Percentiles rank a stretch among this genome's conserved stretches.
Evolutionary conservation across 2,113 vertebrate genomes (phyloP).

Genomic region (Forbesichthys agassizii): DNA sequence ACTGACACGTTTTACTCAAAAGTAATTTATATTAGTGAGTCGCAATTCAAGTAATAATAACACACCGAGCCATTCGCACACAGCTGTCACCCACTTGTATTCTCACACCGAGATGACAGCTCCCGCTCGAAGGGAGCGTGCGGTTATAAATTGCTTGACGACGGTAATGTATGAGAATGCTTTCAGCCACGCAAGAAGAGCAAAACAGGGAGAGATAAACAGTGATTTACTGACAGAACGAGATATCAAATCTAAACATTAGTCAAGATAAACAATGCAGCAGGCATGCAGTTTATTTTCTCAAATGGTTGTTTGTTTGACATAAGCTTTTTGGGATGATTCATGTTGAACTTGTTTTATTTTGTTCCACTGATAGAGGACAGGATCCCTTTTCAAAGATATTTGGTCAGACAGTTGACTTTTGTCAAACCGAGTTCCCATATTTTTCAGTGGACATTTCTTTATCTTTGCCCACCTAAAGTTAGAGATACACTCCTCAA

Average conservation of each 20-base stretch:
- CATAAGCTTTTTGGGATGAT: slow-evolving; percentile 11
- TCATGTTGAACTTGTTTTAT: no score
- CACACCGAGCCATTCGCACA: slow-evolving; percentile 24
- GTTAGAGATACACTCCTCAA: no score
- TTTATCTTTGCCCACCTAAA: no score
- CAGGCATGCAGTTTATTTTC: slow-evolving; percentile 3
- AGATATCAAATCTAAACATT: neutral
- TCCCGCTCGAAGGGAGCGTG: slow-evolving; percentile 8
- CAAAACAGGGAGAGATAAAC: slow-evolving; percentile 11
- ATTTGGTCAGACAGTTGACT: slow-evolving; percentile 31
- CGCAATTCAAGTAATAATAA: slow-evolving; percentile 34
- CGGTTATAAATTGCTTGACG: neutral
- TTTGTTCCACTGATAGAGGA: neutral
- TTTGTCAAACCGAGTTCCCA: no score
- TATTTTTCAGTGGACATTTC: no score
- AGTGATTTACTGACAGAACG: neutral
- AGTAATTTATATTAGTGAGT: slow-evolving; percentile 4
- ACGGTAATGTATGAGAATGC: neutral
- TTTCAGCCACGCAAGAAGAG: neutral
- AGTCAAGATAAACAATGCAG: neutral
- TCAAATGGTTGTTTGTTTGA: slow-evolving; percentile 29
- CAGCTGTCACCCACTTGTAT: slow-evolving; percentile 39
- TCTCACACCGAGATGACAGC: slow-evolving; percentile 26
- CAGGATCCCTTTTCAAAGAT: slow-evolving; percentile 44
- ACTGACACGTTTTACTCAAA: slow-evolving; percentile 2